These are phyloP conservation scores for Parapristionchus giblindavisi DNA, from an alignment of 2,888 invertebrate species.

Conservation along the genomic window DNA sequence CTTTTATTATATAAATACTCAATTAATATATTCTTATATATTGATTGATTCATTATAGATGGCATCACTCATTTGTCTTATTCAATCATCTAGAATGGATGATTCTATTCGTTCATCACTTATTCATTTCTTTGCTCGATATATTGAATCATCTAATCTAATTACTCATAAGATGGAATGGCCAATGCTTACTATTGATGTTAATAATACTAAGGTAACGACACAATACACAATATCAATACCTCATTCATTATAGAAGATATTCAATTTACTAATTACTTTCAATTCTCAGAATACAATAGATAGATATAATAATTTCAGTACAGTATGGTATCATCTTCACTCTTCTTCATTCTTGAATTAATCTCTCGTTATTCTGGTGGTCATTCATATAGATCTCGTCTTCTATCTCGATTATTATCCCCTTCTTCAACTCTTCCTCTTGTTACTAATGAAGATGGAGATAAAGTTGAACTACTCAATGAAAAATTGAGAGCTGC, in stretches of 20 bases:
- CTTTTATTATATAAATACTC: not conserved
- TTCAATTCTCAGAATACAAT: not conserved
- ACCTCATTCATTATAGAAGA: not conserved
- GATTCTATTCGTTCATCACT: conserved; percentile 14
- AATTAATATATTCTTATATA: not conserved
- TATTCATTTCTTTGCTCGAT: conserved; percentile 33
- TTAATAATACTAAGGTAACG: conserved; percentile 10
- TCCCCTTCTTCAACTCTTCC: conserved; percentile 13
- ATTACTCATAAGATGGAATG: no score
- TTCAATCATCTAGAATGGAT: not conserved
- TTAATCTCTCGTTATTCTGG: conserved; percentile 26
- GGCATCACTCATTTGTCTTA: not conserved
- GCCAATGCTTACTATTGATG: conserved; percentile 5
- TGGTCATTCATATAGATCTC: not conserved
- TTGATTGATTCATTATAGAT: not conserved
- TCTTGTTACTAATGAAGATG: conserved; percentile 2
- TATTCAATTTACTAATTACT: no score
- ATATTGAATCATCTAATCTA: conserved; percentile 4
- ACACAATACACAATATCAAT: not conserved
- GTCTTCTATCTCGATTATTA: not conserved
- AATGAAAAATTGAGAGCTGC: conserved; percentile 33
- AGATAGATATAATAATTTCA: not conserved
- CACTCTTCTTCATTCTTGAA: conserved; percentile 34
- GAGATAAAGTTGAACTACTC: conserved; percentile 11
- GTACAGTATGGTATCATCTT: not conserved